Evolutionary conservation across 2,888 invertebrate genomes (phyloP).

Genomic region (Abrostola tripartita): DNA sequence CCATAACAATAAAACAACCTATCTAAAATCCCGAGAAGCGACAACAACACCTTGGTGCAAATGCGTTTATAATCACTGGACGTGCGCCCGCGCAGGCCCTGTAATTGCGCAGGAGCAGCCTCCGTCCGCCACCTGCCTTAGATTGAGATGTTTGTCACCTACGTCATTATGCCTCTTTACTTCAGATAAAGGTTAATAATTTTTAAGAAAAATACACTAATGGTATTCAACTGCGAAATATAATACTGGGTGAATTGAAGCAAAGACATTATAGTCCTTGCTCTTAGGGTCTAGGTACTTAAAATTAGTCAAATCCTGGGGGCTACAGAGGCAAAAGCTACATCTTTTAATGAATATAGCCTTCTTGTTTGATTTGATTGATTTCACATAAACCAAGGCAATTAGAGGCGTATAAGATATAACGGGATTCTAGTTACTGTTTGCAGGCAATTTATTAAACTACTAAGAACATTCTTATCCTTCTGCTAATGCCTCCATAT

Average conservation of each 20-base stretch:
- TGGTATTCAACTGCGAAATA: conserved; percentile 21
- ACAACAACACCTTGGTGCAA: conserved; percentile 34
- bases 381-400: too few relatives aligned
- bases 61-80: conserved; percentile 59
- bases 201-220: conserved; percentile 7
- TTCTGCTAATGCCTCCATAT: too few relatives aligned
- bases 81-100: conserved; percentile 26
- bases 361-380: too few relatives aligned
- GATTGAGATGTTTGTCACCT: conserved; percentile 48
- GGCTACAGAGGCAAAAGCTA: too few relatives aligned
- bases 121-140: conserved; percentile 43
- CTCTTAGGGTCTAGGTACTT: too few relatives aligned
- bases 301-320: too few relatives aligned
- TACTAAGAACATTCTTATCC: too few relatives aligned
- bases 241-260: conserved; percentile 4
- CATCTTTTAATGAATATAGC: too few relatives aligned
- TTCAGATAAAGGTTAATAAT: conserved; percentile 13
- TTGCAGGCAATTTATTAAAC: too few relatives aligned
- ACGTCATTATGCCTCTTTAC: conserved; percentile 24
- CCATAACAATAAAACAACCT: background rate
- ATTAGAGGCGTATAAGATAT: too few relatives aligned
- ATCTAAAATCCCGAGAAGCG: background rate
- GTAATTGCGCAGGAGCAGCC: conserved; percentile 34
- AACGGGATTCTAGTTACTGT: too few relatives aligned
- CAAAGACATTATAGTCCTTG: too few relatives aligned